A percentile compares a stretch with the other conserved stretches of the same genome.
phyloP scores from a whole-genome alignment of 2,888 invertebrate genomes.

The Diploptera punctata region DNA sequence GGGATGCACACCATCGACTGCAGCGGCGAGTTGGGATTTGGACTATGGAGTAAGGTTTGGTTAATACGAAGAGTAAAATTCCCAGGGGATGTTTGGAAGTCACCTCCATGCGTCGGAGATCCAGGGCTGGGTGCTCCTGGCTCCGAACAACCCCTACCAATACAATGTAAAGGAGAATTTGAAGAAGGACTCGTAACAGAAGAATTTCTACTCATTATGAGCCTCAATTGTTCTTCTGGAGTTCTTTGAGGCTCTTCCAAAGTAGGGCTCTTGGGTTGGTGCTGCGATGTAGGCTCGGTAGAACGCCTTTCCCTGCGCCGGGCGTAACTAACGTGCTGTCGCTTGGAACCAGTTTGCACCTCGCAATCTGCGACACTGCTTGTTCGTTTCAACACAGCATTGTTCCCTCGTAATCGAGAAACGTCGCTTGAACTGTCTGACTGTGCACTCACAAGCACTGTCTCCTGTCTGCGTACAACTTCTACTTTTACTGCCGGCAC shows the following conservation, averaged over 20 bases:
- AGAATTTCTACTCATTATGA: slow-evolving; percentile 22
- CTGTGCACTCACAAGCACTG: slow-evolving; percentile 5
- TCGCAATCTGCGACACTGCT: slow-evolving; percentile 19
- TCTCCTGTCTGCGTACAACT: slow-evolving; percentile 4
- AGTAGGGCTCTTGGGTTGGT: background rate
- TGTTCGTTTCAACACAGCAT: slow-evolving; percentile 20
- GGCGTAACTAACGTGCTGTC: slow-evolving; percentile 16
- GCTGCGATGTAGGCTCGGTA: background rate
- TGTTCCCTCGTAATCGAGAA: background rate
- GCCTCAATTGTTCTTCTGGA: slow-evolving; percentile 28
- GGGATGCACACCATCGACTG: background rate
- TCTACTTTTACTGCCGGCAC: background rate
- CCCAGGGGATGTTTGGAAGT: background rate
- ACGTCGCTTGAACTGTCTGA: background rate
- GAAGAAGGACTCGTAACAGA: slow-evolving; percentile 16
- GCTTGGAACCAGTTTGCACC: slow-evolving; percentile 5
- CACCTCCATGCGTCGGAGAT: background rate
- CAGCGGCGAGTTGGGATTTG: slow-evolving; percentile 17
- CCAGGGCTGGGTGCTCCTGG: background rate
- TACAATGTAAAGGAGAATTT: background rate
- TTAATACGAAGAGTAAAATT: slow-evolving; percentile 3
- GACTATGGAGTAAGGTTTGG: slow-evolving; percentile 17
- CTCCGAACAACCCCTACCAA: background rate
- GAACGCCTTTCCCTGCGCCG: slow-evolving; percentile 17
- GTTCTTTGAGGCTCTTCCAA: slow-evolving; percentile 25